Percentiles rank a stretch among this genome's conserved stretches.
These are phyloP conservation scores for Dryoscopus gambensis DNA, from an alignment of 2,113 vertebrate species.

Conservation along the genomic window DNA sequence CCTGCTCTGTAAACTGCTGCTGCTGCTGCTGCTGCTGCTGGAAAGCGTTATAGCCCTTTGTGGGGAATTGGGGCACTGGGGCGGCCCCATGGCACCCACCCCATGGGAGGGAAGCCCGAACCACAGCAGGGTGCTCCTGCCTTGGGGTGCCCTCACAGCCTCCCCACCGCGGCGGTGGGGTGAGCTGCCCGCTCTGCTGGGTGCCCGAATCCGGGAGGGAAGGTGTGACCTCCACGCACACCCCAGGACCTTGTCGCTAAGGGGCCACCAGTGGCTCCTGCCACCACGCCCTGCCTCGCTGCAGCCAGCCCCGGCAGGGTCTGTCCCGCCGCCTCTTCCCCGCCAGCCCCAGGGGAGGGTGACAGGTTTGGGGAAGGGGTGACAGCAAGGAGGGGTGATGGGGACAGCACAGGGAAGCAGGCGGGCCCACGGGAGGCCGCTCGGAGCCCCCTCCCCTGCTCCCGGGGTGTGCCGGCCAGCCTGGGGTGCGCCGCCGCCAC, in stretches of 20 bases:
- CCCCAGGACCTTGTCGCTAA: neutral
- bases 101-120: neutral
- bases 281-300: neutral
- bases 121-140: neutral
- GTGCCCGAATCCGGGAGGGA: neutral
- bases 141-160: neutral
- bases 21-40: constrained; percentile 33
- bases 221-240: neutral
- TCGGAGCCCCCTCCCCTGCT: neutral
- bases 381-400: neutral
- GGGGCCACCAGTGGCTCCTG: neutral
- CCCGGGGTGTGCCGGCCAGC: neutral
- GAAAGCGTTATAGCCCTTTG: constrained; percentile 62
- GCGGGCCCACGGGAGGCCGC: neutral
- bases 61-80: neutral
- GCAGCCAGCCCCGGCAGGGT: neutral
- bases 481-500: neutral
- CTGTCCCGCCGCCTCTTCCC: neutral
- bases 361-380: neutral
- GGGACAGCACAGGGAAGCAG: neutral
- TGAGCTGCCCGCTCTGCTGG: neutral
- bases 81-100: neutral
- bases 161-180: neutral
- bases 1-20: constrained; percentile 61
- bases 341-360: neutral